Base-by-base conservation (phyloP, 2,888 invertebrate species). In the Volucella inanis region DNA sequence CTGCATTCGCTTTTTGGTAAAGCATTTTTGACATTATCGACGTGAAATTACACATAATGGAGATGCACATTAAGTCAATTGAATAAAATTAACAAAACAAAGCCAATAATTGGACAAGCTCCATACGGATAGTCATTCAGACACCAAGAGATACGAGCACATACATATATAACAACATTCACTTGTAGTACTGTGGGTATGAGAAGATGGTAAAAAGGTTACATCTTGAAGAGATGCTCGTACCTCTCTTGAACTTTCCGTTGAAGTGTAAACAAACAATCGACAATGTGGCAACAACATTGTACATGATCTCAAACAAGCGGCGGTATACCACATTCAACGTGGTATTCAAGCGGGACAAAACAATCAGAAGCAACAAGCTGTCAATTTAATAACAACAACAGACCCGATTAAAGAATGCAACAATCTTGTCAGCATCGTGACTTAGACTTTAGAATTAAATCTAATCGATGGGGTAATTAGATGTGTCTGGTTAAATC, bases 331-430 rank as follows among this genome's bases (percentile, higher is more conserved):
- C 10, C 31, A 14, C 15, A 54, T 47, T 12, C 18, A 49, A 45
- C 1, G 47, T n/a, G 31, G 31, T 31, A 4, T 45, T 15, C 38
- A 3, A 22, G 43, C 50, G 47, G 43, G 61, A 57, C 70, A 50
- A 68, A 65, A 50, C 76, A 85, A 76, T 80, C 67, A 85, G 80
- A 85, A 85, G 81, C 85, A 81, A 77, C 52, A 68, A 81, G 72
- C 85, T 81, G 85, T 85, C 85, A 85, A 85, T 85, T 77, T 80
- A 72, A 76, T 85, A 85, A 68, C 77, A 72, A 76, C 81, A 85
- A 72, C 76, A 76, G 76, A 67, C 72, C 74, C 81, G 85, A 85
- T 77, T 80, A 72, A 68, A 43, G 81, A 80, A 85, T 81, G 80
- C 80, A 67, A 75, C 50, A 64, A 55, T 68, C 61, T 64, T 64